Evolutionary conservation across 1,140 invertebrate genomes (phyloP).

Genomic region (Brachionus rotundiformis): DNA sequence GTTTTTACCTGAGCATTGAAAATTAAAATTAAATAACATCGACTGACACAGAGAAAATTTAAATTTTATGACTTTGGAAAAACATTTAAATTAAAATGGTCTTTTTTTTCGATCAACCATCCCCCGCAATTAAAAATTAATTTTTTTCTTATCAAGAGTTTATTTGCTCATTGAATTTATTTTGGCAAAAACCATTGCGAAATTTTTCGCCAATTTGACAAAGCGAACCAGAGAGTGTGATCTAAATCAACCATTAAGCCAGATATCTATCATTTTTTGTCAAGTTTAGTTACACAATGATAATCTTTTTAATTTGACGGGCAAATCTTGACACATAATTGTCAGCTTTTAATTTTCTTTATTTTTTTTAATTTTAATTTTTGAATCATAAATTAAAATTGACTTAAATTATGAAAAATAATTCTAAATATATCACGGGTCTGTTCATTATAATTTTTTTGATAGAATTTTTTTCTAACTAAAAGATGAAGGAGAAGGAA

Average conservation of each 20-base stretch:
- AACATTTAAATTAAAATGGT: not conserved
- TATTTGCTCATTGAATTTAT: slow-evolving; percentile 20
- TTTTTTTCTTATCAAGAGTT: not conserved
- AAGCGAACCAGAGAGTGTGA: not conserved
- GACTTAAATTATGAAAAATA: not conserved
- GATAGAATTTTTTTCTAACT: not conserved
- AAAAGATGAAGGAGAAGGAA: not conserved
- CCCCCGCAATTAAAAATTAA: slow-evolving; percentile 3
- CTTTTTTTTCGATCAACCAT: not conserved
- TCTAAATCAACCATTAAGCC: not conserved
- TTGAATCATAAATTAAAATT: slow-evolving; percentile 14
- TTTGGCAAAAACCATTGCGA: not conserved
- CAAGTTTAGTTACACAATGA: not conserved
- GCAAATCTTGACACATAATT: slow-evolving; percentile 35
- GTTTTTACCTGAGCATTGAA: not conserved
- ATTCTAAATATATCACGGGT: slow-evolving; percentile 15
- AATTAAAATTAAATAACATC: not conserved
- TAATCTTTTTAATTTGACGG: not conserved
- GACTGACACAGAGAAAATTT: not conserved
- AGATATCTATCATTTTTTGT: not conserved
- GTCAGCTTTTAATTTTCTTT: slow-evolving; percentile 2
- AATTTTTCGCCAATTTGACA: not conserved
- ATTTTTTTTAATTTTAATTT: slow-evolving; percentile 13
- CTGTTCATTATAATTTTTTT: not conserved
- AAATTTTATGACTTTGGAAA: slow-evolving; percentile 1